Evolutionary conservation across 2,888 invertebrate genomes (phyloP), one percentile per base, ranked within the genome.

Genomic region (Merodon equestris): DNA sequence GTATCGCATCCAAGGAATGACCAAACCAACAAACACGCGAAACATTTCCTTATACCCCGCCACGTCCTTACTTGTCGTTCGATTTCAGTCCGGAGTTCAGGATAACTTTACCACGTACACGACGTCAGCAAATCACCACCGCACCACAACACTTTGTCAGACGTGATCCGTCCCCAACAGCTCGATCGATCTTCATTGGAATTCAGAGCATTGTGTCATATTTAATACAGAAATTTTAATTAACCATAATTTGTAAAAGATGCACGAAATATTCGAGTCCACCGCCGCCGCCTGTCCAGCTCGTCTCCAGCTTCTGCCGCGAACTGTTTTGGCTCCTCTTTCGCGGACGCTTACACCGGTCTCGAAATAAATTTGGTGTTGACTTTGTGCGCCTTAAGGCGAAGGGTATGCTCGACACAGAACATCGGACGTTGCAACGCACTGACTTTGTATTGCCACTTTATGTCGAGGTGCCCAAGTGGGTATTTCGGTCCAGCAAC

Each of bases 201-300:
- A 88, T 88, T 88, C 88, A 86, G 87, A 86, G 86, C 87, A 87
- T 87, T 88, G 88, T 86, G 87, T 87, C 88, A 88, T 88, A 88
- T 88, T 88, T 88, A 87, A 87, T 88, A 88, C 88, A 87, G 84
- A 85, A 88, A 87, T 88, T 88, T 88, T 88, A 88, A 88, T 88
- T 88, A 88, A 88, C 85, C 85, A 86, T 86, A 87, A 87, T 88
- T 88, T 88, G 86, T 88, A 87, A 87, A 85, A 84, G 85, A 82
- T 87, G 86, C 87, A 87, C 86, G 84, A 86, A 76, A 77, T 70
- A 76, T 77, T 81, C 73, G 73, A 79, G 68, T 64, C 73, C n/a
- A n/a, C n/a, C n/a, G n/a, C n/a, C n/a, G n/a, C n/a, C 58, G 74
- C 51, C 42, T 45, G 19, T 36, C 36, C 36, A 36, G 10, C n/a